Conservation (phyloP, 2,113 vertebrate genomes). For the Pteruthius melanotis region DNA sequence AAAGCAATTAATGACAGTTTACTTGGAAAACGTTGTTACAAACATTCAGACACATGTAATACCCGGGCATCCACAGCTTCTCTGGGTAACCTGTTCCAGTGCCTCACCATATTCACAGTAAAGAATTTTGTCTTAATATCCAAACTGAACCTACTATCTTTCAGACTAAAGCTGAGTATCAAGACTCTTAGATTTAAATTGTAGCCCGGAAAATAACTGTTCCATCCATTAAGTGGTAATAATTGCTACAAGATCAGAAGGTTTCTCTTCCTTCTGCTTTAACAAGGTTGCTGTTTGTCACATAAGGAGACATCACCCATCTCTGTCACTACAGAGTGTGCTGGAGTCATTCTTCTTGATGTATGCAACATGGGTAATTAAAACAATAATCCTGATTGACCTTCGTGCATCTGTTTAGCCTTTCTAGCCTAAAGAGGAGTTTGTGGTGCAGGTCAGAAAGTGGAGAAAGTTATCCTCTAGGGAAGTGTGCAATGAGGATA, state of each 20-base stretch:
- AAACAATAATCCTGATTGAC: not conserved
- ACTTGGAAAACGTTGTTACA: not conserved
- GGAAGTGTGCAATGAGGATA: not conserved
- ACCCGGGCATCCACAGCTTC: not conserved
- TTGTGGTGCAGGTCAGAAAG: not conserved
- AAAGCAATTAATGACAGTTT: not conserved
- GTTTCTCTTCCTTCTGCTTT: not conserved
- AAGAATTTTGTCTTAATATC: not conserved
- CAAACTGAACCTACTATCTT: not conserved
- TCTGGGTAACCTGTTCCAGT: not conserved
- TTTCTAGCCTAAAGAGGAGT: not conserved
- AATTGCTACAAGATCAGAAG: not conserved
- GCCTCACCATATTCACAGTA: not conserved
- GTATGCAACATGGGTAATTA: not conserved
- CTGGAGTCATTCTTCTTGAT: not conserved
- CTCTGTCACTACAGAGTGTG: not conserved
- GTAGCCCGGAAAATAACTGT: not conserved
- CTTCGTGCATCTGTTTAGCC: not conserved
- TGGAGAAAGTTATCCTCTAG: not conserved
- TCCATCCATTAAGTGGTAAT: not conserved
- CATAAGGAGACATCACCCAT: not conserved
- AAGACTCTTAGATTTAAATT: not conserved
- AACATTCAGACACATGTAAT: not conserved
- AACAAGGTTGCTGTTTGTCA: not conserved
- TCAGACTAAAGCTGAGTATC: not conserved